Percentiles rank a stretch among this genome's conserved stretches.
phyloP scores from a whole-genome alignment of 2,888 invertebrate species.

The Reticulitermes lucifugus region DNA sequence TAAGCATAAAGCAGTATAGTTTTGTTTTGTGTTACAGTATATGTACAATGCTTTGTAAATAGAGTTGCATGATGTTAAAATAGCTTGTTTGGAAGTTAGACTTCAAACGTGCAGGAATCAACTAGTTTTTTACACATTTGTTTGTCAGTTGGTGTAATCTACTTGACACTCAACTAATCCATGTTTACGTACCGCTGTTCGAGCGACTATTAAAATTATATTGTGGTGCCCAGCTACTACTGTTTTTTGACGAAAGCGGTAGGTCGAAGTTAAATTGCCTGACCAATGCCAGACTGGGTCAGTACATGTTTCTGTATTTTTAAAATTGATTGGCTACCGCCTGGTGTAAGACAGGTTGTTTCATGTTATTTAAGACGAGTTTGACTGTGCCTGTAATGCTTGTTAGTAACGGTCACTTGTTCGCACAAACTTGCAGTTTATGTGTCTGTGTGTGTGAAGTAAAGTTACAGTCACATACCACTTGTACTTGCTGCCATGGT shows the following conservation, averaged over 20 bases:
- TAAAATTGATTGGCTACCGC: not conserved
- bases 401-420: not conserved
- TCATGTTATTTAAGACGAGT: not conserved
- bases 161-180: not conserved
- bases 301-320: not conserved
- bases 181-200: not conserved
- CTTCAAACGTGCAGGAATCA: not conserved
- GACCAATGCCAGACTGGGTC: not conserved
- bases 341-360: not conserved
- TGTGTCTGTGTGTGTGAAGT: too few relatives aligned
- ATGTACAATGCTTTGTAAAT: not conserved
- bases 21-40: not conserved
- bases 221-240: not conserved
- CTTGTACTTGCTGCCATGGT: too few relatives aligned
- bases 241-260: not conserved
- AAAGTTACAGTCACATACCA: too few relatives aligned
- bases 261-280: not conserved
- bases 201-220: not conserved
- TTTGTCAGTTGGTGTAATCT: not conserved
- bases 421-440: too few relatives aligned
- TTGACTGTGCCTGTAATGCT: not conserved
- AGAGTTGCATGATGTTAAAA: not conserved
- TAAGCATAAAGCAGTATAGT: slow-evolving; percentile 20
- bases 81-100: not conserved
- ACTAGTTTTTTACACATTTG: not conserved